phyloP scores from a whole-genome alignment of 2,113 vertebrate species.

The Actenoides lindsayi region DNA sequence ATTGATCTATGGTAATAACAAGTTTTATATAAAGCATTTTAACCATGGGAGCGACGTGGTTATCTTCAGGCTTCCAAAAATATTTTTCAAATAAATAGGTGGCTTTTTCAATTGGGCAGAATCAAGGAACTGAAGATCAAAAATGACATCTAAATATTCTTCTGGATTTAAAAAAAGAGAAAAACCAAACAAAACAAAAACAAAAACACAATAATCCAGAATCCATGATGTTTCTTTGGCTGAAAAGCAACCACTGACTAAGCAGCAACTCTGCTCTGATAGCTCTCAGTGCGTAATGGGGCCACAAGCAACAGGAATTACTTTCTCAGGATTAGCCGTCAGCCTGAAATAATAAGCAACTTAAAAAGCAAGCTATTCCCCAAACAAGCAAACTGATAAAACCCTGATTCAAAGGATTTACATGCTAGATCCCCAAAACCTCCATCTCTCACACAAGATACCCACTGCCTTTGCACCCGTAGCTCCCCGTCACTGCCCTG shows the following conservation, averaged over 20 bases:
- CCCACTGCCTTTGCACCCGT: background rate
- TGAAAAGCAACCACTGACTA: constrained; percentile 40
- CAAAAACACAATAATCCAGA: constrained; percentile 8
- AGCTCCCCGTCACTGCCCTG: rapidly evolving
- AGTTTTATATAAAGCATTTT: constrained; percentile 45
- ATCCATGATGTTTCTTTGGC: constrained; percentile 9
- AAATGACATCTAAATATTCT: constrained; percentile 30
- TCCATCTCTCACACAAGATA: rapidly evolving
- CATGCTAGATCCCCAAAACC: background rate
- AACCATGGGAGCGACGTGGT: constrained; percentile 24
- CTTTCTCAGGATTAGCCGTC: constrained; percentile 41
- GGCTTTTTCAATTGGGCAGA: constrained; percentile 34
- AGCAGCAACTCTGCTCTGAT: constrained; percentile 3
- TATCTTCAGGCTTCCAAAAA: constrained; percentile 55
- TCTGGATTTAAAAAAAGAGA: background rate
- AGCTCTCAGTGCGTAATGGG: background rate
- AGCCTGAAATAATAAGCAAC: constrained; percentile 48
- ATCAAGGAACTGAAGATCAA: background rate
- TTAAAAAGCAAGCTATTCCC: background rate
- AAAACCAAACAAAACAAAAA: background rate
- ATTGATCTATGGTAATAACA: constrained; percentile 64
- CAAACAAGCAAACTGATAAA: background rate
- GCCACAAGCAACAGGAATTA: constrained; percentile 30
- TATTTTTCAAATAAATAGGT: constrained; percentile 53
- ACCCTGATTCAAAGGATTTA: background rate